These are phyloP conservation scores for Solea solea DNA, from an alignment of 2,113 vertebrate species.

Conservation along the genomic window DNA sequence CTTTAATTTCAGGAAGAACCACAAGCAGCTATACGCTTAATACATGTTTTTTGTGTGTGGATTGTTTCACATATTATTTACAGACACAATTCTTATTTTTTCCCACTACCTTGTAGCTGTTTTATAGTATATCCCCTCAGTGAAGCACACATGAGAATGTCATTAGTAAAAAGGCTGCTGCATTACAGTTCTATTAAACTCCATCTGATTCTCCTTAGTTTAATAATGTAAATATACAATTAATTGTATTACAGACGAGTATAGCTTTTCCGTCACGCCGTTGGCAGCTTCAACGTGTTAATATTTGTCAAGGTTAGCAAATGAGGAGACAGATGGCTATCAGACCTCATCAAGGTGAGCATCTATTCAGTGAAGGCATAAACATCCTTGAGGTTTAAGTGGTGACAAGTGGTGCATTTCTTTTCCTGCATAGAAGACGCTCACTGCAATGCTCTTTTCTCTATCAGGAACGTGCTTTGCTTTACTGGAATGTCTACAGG, in stretches of 20 bases:
- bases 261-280: too few species aligned
- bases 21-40: too few species aligned
- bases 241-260: too few species aligned
- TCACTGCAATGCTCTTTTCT: neutral
- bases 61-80: too few species aligned
- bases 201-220: slow-evolving; percentile 18
- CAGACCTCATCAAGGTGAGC: neutral
- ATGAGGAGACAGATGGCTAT: neutral
- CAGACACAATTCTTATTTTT: too few species aligned
- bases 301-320: neutral
- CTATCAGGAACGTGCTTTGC: neutral
- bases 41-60: too few species aligned
- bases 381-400: neutral
- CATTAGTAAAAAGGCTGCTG: slow-evolving; percentile 31
- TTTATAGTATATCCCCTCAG: neutral
- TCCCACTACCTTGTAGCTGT: too few species aligned
- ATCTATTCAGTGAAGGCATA: neutral
- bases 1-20: neutral
- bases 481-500: too few species aligned
- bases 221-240: neutral
- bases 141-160: slow-evolving; percentile 4
- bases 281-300: neutral
- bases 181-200: slow-evolving; percentile 10
- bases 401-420: neutral
- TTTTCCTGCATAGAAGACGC: too few species aligned